Base-by-base conservation (phyloP, 2,113 vertebrate genomes). In the Lagopus muta region DNA sequence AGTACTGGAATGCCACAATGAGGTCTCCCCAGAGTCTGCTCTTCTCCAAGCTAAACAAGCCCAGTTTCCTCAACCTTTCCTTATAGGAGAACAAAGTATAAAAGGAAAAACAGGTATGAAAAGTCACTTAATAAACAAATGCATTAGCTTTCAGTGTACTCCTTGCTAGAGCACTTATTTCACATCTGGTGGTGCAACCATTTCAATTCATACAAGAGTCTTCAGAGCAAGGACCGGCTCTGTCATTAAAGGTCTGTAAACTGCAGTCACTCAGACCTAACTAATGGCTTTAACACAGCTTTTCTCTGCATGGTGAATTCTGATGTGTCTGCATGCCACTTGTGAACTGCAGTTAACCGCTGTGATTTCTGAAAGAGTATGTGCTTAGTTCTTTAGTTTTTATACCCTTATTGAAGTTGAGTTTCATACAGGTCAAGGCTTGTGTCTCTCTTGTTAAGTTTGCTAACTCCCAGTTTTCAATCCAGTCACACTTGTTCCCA, bases 51-150 rank as follows among this genome's bases (percentile, higher is more conserved):
- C 22, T 50, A 50, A 50, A 50, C 22, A 24, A 24, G 48, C 21
- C 22, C 48, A 50, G 48, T 50, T 50, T 22, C 6, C 22, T 50
- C 48, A 50, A 50, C 48, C 22, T 24, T 50, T 50, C 21, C 11
- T 50, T 22, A 50, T 13, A 50, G 69, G 89, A 93, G 55, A 90
- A 75, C 30, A 86, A 95, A 94, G 82, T 62, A 74, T 54, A 74
- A 85, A 55, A 73, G 61, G 22, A 69, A 79, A 66, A 36, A 17
- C 15, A 22, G 18, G 16, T 61, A 45, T 24, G 10, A 78, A 82
- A 61, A 84, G 64, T 89, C 75, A 57, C 45, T 94, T 71, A 50
- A 95, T 82, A 93, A 95, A 88, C 19, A 80, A 92, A 61, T 70
- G 2, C 34, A 69, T 82, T 92, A 50, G 66, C 57, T 83, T 90